Conservation (phyloP, 2,888 invertebrate species). For the Eutolmus rufibarbis region DNA sequence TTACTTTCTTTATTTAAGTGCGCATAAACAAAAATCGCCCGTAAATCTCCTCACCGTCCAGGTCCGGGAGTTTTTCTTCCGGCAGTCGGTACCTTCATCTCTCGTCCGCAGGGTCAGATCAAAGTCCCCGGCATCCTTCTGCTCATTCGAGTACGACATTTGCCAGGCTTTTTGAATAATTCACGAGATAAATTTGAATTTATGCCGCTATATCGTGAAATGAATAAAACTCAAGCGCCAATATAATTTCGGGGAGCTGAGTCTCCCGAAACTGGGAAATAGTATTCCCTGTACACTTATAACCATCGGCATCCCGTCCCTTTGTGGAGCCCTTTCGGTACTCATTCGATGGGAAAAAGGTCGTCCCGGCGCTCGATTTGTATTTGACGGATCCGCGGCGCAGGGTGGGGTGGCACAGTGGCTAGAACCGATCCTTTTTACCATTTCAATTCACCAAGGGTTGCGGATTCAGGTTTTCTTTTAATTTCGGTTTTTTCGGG, state of each 20-base stretch:
- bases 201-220: conserved; percentile 45
- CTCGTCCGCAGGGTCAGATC: not conserved
- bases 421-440: not conserved
- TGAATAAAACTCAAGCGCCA: conserved; percentile 42
- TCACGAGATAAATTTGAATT: conserved; percentile 46
- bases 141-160: conserved; percentile 35
- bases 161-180: conserved; percentile 42
- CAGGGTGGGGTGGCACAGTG: not conserved
- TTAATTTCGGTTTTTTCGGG: not conserved
- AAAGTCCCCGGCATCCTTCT: conserved; percentile 5
- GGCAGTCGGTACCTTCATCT: not conserved
- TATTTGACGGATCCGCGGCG: not conserved
- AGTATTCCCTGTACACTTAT: conserved; percentile 2
- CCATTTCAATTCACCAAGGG: conserved; percentile 15
- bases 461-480: conserved; percentile 23
- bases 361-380: conserved; percentile 12
- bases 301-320: not conserved
- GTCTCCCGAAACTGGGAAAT: not conserved
- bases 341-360: conserved; percentile 13
- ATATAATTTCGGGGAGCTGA: conserved; percentile 14
- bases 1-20: not conserved
- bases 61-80: not conserved
- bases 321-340: conserved; percentile 26
- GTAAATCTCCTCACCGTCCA: not conserved
- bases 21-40: not conserved